These are phyloP conservation scores for Aspidiotus rigidus DNA, from an alignment of 2,888 invertebrate species.

Conservation along the genomic window DNA sequence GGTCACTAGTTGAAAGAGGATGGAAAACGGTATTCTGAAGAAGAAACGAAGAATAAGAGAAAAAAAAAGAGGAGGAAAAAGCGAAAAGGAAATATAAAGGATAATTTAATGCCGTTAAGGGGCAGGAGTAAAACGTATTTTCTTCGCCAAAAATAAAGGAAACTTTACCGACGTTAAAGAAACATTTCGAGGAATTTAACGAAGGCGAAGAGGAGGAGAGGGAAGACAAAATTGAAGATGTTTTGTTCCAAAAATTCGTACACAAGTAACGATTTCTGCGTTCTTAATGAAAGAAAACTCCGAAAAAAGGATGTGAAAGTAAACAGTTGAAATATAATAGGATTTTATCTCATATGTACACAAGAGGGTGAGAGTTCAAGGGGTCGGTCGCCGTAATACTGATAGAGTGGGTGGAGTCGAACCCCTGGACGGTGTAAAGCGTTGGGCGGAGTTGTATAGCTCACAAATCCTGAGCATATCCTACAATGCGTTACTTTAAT, in stretches of 20 bases:
- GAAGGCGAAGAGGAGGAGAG: not conserved
- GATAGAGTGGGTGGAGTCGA: conserved; percentile 34
- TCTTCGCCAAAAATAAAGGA: conserved; percentile 32
- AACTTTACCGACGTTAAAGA: conserved; percentile 24
- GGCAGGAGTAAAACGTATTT: conserved; percentile 31
- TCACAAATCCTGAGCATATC: conserved; percentile 35
- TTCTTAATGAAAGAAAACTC: conserved; percentile 22
- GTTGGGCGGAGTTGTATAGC: conserved; percentile 32
- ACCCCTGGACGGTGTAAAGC: conserved; percentile 31
- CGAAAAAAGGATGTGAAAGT: conserved; percentile 23
- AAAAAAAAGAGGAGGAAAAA: not conserved
- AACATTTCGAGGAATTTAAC: conserved; percentile 26
- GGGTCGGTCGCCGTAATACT: conserved; percentile 21
- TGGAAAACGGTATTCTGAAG: not conserved
- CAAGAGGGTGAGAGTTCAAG: conserved; percentile 22
- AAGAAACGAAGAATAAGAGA: not conserved
- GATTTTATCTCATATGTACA: conserved; percentile 21
- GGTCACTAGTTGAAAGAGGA: conserved; percentile 16
- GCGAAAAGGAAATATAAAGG: conserved; percentile 26
- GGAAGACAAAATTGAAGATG: conserved; percentile 19
- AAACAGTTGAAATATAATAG: conserved; percentile 34
- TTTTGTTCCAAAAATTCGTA: conserved; percentile 28
- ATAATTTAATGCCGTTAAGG: conserved; percentile 32
- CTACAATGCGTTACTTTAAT: conserved; percentile 27
- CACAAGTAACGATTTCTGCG: not conserved